Conservation (phyloP, 2,113 vertebrate species). For the Pomatorhinus ruficollis region DNA sequence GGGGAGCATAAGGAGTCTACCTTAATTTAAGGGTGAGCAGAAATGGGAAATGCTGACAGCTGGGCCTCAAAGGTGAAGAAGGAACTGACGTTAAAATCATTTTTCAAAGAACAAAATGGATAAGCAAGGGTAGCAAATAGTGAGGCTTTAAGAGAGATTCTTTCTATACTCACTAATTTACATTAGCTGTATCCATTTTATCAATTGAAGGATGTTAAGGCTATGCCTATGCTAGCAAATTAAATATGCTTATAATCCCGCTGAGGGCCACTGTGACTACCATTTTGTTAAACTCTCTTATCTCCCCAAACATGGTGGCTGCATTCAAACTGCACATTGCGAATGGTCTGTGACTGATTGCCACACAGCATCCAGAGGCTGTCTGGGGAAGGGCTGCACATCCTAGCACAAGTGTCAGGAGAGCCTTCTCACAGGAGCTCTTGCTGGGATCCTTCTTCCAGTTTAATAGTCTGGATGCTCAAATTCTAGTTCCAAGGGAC, state of each 20-base stretch:
- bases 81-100: background rate
- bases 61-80: slow-evolving; percentile 2
- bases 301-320: background rate
- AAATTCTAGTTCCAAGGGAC: background rate
- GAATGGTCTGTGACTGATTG: background rate
- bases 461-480: background rate
- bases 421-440: background rate
- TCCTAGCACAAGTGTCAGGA: background rate
- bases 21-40: slow-evolving; percentile 32
- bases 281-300: background rate
- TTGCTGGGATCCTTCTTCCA: background rate
- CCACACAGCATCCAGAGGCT: background rate
- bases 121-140: background rate
- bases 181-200: background rate
- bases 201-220: background rate
- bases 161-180: background rate
- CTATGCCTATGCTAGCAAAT: background rate
- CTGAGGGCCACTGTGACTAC: background rate
- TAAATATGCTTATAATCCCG: background rate
- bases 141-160: background rate
- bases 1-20: slow-evolving; percentile 19
- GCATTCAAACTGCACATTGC: background rate
- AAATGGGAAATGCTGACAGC: slow-evolving; percentile 24
- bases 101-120: background rate
- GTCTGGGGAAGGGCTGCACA: background rate